A percentile compares a stretch with the other conserved stretches of the same genome.
These are phyloP conservation scores for Epinephelus moara DNA, from an alignment of 2,113 vertebrate genomes.

Conservation along the genomic window DNA sequence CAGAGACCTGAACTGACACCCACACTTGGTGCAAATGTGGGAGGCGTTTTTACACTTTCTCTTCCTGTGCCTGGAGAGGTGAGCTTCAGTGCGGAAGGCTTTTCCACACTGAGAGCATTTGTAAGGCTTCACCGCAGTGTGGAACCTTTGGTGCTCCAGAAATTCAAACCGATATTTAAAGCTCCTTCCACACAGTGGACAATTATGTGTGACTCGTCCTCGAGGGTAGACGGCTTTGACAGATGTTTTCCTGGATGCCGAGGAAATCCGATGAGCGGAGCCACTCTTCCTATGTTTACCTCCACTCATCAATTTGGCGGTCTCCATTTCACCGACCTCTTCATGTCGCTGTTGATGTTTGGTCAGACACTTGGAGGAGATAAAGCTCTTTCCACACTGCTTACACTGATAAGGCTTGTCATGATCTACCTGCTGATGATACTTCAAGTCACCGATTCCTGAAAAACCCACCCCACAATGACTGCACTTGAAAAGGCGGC, in stretches of 20 bases:
- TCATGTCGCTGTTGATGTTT: slow-evolving; percentile 79
- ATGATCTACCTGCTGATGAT: slow-evolving; percentile 81
- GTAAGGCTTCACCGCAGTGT: slow-evolving; percentile 81
- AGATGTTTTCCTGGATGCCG: slow-evolving; percentile 56
- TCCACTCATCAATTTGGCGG: slow-evolving; percentile 49
- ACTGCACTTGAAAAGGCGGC: slow-evolving; percentile 81
- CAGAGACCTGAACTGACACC: slow-evolving; percentile 77
- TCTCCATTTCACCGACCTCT: slow-evolving; percentile 57
- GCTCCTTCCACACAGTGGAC: slow-evolving; percentile 79
- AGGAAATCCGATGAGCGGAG: slow-evolving; percentile 48
- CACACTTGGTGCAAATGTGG: slow-evolving; percentile 81
- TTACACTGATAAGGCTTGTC: slow-evolving; percentile 80
- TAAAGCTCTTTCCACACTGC: slow-evolving; percentile 79
- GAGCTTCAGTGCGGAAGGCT: slow-evolving; percentile 78
- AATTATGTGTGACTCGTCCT: slow-evolving; percentile 77
- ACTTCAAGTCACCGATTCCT: slow-evolving; percentile 81
- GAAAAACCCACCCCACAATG: slow-evolving; percentile 78
- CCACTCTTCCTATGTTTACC: slow-evolving; percentile 69
- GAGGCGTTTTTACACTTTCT: slow-evolving; percentile 79
- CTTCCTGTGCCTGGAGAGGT: slow-evolving; percentile 77
- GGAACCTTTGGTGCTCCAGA: slow-evolving; percentile 81
- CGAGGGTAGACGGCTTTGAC: slow-evolving; percentile 63
- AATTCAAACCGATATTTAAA: slow-evolving; percentile 83
- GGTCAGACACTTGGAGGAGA: slow-evolving; percentile 76
- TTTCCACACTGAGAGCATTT: slow-evolving; percentile 83